These are phyloP conservation scores for Aproaerema taeniolella DNA, from an alignment of 2,888 invertebrate genomes.

Conservation along the genomic window DNA sequence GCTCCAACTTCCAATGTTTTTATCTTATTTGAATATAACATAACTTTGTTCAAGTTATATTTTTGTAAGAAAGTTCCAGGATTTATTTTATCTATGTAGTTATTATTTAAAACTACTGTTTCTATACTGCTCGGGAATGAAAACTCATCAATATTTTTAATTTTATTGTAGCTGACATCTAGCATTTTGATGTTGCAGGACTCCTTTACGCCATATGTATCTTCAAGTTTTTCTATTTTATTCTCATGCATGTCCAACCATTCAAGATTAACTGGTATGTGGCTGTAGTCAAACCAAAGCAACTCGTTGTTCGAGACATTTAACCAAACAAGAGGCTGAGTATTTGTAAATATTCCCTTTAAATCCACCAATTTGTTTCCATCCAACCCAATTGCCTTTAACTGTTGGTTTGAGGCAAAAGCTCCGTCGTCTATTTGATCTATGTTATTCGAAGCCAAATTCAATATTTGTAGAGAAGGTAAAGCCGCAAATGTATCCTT, in stretches of 20 bases:
- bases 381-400: conserved; percentile 86
- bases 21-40: conserved; percentile 85
- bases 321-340: conserved; percentile 86
- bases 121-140: conserved; percentile 86
- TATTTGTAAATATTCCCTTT: conserved; percentile 85
- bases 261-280: conserved; percentile 85
- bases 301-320: conserved; percentile 89
- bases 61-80: conserved; percentile 85
- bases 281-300: conserved; percentile 88
- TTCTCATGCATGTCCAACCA: conserved; percentile 91
- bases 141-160: conserved; percentile 81
- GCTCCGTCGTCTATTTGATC: conserved; percentile 87
- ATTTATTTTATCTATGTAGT: conserved; percentile 82
- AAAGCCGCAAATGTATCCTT: conserved; percentile 84
- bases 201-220: conserved; percentile 82
- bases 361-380: conserved; percentile 87
- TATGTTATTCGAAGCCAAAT: conserved; percentile 88
- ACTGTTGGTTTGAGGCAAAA: conserved; percentile 83
- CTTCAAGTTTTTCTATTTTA: conserved; percentile 84
- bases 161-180: conserved; percentile 85
- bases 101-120: conserved; percentile 84
- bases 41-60: conserved; percentile 84
- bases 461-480: conserved; percentile 85
- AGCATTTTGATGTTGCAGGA: conserved; percentile 84
- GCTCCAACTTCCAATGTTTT: conserved; percentile 84